Conservation (phyloP, 2,888 invertebrate species). For the Tortrix viridana region DNA sequence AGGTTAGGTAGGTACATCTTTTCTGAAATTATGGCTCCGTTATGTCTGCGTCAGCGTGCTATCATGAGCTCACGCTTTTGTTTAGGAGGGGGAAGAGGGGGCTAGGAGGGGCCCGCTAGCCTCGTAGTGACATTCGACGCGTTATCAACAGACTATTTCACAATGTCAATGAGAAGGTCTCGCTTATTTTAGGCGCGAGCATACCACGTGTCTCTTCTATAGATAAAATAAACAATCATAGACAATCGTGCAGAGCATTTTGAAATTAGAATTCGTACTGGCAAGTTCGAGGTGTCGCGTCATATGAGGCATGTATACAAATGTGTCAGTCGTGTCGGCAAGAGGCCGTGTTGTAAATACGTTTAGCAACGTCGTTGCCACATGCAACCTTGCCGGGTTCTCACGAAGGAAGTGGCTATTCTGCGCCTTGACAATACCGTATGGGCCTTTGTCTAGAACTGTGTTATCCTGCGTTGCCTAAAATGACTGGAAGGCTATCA, state of each 20-base stretch:
- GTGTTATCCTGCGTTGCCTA: conserved; percentile 73
- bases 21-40: conserved; percentile 34
- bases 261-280: conserved; percentile 28
- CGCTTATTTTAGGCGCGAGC: conserved; percentile 73
- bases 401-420: conserved; percentile 84
- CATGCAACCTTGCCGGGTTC: conserved; percentile 83
- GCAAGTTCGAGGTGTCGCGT: conserved; percentile 41
- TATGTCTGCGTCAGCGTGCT: conserved; percentile 48
- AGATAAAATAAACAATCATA: conserved; percentile 23
- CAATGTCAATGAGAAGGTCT: conserved; percentile 85
- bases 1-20: conserved; percentile 29
- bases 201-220: conserved; percentile 61
- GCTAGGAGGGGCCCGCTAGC: conserved; percentile 70
- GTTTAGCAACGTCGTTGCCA: conserved; percentile 84
- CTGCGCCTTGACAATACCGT: conserved; percentile 83
- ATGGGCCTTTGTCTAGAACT: conserved; percentile 77
- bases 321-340: conserved; percentile 76
- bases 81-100: conserved; percentile 56
- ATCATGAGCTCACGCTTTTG: conserved; percentile 53
- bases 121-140: conserved; percentile 80
- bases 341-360: conserved; percentile 81
- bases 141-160: conserved; percentile 83
- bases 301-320: conserved; percentile 58
- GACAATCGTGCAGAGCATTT: conserved; percentile 19
- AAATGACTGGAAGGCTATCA: conserved; percentile 48